A percentile compares a stretch with the other conserved stretches of the same genome.
Evolutionary conservation across 1,140 invertebrate genomes (phyloP).

Genomic region (Vollenhovia emeryi): DNA sequence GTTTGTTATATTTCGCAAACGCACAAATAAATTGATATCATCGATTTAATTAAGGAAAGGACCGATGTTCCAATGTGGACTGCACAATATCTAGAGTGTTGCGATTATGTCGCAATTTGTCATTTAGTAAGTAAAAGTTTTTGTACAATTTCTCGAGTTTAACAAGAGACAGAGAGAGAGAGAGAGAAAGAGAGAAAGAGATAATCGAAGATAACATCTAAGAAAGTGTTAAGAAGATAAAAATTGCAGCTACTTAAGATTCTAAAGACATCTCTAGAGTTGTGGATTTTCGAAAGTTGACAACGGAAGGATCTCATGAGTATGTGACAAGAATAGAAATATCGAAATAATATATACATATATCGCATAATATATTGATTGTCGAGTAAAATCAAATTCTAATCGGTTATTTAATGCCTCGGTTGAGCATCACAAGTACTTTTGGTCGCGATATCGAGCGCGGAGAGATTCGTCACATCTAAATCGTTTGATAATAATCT

Average conservation of each 20-base stretch:
- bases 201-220: conserved; percentile 22
- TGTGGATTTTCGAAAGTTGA: conserved; percentile 24
- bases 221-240: conserved; percentile 32
- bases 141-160: not conserved
- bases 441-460: conserved; percentile 54
- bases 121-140: conserved; percentile 13
- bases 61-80: not conserved
- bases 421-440: conserved; percentile 36
- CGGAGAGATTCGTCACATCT: conserved; percentile 20
- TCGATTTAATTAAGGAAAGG: not conserved
- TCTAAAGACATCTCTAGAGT: conserved; percentile 9
- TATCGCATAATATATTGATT: conserved; percentile 60
- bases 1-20: not conserved
- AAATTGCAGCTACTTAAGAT: conserved; percentile 15
- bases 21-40: not conserved
- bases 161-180: conserved; percentile 12
- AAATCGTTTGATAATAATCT: conserved; percentile 56
- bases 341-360: conserved; percentile 41
- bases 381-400: conserved; percentile 60
- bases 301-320: not conserved
- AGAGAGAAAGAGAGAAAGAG: not conserved
- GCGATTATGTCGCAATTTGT: not conserved
- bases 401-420: conserved; percentile 20
- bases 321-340: not conserved
- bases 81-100: not conserved